Base-by-base conservation (phyloP, 2,797 vertebrate species). In the Anabas testudineus region DNA sequence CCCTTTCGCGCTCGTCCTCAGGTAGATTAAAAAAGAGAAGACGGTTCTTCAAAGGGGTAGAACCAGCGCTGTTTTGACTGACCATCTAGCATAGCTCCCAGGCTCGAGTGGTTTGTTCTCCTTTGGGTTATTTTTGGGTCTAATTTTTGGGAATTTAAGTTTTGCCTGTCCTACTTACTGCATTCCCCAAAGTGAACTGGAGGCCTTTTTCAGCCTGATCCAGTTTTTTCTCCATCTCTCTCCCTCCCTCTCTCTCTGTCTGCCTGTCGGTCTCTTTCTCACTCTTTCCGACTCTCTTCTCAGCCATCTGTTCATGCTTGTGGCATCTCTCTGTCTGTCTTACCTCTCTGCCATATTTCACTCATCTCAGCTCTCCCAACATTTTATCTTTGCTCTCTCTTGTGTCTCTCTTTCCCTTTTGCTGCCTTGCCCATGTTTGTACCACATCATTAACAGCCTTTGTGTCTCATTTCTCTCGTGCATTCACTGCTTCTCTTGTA, bases 81-180 rank as follows among this genome's bases (percentile, higher is more conserved):
- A 80, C 85, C 81, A 47, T 61, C 57, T 43, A 76, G 74, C 72
- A 67, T 63, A 51, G 81, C 84, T 86, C 66, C 70, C 61, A 37
- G 77, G 61, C 86, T 78, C 71, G 52, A 55, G 59, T 53, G 67
- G 48, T 78, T 86, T 71, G 55, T 84, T 87, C 80, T 80, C 81
- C 76, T 84, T 71, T 81, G 73, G 84, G 74, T 87, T 90, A 76
- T 87, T 92, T 92, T 88, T 71, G 73, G 76, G 56, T 83, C 65
- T 82, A 21, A n/a, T 75, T 81, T 88, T 43, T 86, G 55, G 56
- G 71, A 82, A 80, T 84, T 87, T 74, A 84, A 84, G 83, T 90
- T 90, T 89, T 84, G 88, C 75, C 83, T 92, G 92, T 90, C 90
- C 89, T 92, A 92, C 84, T 92, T 93, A 87, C 76, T 68, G 49